Evolutionary conservation across 37 sponge, comb jelly and placozoan genomes (phyloP).

Genomic region (Diacarnus erythraeanus): DNA sequence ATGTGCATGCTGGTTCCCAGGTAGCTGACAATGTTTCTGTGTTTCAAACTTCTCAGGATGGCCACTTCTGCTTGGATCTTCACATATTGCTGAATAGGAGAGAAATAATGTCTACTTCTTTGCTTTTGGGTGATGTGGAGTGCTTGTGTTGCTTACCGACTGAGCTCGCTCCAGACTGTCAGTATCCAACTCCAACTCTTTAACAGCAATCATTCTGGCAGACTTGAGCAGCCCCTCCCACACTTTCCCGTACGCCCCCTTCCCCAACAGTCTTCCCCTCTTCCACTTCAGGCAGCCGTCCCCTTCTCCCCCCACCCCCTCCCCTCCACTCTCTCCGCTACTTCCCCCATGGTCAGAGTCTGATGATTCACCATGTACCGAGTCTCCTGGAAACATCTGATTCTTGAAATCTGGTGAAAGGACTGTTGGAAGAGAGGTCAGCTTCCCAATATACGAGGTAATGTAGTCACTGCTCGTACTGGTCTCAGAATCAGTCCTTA

Average conservation of each 20-base stretch:
- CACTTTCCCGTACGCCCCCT: constrained; percentile 87
- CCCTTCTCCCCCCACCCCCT: constrained; percentile 15
- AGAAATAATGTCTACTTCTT: not conserved
- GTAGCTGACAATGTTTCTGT: constrained; percentile 87
- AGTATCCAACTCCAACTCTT: constrained; percentile 84
- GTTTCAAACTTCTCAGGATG: constrained; percentile 69
- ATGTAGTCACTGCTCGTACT: constrained; percentile 53
- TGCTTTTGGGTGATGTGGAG: not conserved
- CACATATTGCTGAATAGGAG: constrained; percentile 74
- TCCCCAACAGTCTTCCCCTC: constrained; percentile 77
- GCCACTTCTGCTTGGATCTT: constrained; percentile 85
- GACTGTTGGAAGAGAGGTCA: not conserved
- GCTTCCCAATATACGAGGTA: constrained; percentile 51
- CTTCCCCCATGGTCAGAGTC: constrained; percentile 19
- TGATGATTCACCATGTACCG: constrained; percentile 22
- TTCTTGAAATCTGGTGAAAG: not conserved
- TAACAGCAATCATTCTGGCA: constrained; percentile 85
- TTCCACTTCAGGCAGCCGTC: constrained; percentile 72
- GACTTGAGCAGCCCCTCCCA: constrained; percentile 81
- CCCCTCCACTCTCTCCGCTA: constrained; percentile 20
- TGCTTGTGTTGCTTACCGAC: constrained; percentile 45
- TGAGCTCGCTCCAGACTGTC: constrained; percentile 66
- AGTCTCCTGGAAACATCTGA: not conserved
- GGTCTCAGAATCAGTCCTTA: constrained; percentile 33
- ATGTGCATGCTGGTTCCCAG: constrained; percentile 74